Conservation (phyloP, 2,113 vertebrate genomes). For the Heterocephalus glaber region DNA sequence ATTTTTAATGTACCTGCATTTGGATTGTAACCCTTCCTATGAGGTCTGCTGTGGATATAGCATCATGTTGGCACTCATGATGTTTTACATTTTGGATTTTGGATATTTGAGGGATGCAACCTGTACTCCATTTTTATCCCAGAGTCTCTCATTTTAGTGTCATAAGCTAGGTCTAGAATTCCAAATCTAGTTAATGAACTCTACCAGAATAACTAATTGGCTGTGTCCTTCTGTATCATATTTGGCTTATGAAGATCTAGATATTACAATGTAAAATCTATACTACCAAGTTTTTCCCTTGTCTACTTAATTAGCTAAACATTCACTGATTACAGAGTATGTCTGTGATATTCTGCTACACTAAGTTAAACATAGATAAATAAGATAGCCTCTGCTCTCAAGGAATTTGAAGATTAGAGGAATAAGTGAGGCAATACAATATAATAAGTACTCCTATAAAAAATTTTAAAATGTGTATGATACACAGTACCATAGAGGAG, state of each 20-base stretch:
- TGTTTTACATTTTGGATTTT: neutral
- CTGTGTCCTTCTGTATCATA: neutral
- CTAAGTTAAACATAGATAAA: neutral
- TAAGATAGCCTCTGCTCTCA: neutral
- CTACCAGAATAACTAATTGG: neutral
- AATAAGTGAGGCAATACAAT: neutral
- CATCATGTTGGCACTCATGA: neutral
- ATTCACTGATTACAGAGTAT: neutral
- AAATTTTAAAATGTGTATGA: neutral
- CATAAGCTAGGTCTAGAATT: neutral
- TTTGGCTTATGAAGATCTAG: conserved; percentile 2
- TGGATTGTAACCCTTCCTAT: neutral
- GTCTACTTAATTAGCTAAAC: neutral
- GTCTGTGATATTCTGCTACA: neutral
- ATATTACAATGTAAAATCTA: neutral
- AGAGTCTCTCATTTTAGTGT: conserved; percentile 3
- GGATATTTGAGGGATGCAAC: neutral
- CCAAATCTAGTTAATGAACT: neutral
- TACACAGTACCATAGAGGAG: neutral
- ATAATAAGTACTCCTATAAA: neutral
- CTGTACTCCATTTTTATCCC: neutral
- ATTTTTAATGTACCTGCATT: neutral
- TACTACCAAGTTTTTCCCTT: neutral
- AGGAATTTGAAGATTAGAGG: conserved; percentile 32
- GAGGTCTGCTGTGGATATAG: neutral